Evolutionary conservation across 1,140 invertebrate species (phyloP), one percentile per base, ranked within the genome.

Genomic region (Camponotus vicinus): DNA sequence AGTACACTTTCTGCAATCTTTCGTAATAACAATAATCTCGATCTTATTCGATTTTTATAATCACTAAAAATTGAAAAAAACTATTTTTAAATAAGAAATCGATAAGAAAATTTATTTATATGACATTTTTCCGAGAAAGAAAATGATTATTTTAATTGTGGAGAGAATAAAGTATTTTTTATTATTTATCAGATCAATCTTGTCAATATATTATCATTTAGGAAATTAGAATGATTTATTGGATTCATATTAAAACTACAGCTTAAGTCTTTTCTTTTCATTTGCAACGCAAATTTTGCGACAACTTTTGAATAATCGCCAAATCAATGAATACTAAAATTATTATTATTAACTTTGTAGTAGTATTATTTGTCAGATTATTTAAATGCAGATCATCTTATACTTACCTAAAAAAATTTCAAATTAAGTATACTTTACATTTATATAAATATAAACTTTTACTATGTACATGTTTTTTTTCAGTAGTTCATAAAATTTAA

Each of bases 1-100:
- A 45, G 61, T 45, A 77, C 18, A 32, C n/a, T 40, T 42, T 71
- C 21, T 67, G 34, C 57, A 69, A 79, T 79, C n/a, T 69, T 42
- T 67, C 27, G 37, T 18, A 18, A 55, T 40, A 6, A 0, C 15
- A 45, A 32, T 15, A 32, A 45, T 77, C 2, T 63, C 32, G 18
- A 7, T 77, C 11, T 13, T 32, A 64, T 70, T 70, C 13, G 15
- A 0, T 27, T 21, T 18, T 3, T 0, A 34, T 34, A 34, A 34
- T 64, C 6, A n/a, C 1, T 52, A 52, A 52, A 52, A 64, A 18
- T 3, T 32, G 34, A 15, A 7, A 63, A 27, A 15, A 63, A 63
- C 7, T 15, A 64, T 3, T 8, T 37, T 64, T 15, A 34, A 63
- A 63, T 13, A 64, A 37, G 32, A 11, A 45, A 11, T 45, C 2